Conservation (phyloP, 35 echinoderm and acorn worm genomes). For the Patiria miniata region DNA sequence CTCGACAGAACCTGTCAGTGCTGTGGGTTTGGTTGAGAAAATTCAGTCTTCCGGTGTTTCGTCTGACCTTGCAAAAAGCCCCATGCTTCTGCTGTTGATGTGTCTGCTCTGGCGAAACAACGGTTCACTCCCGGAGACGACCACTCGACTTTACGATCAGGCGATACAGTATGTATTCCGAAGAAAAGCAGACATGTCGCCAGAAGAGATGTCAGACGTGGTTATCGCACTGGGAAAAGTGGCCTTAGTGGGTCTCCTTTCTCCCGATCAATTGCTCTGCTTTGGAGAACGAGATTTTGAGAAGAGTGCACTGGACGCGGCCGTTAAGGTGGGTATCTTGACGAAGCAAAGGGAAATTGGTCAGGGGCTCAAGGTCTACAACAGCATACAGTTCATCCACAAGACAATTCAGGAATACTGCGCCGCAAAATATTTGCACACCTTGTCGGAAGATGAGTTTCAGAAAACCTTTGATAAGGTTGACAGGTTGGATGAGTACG, state of each 20-base stretch:
- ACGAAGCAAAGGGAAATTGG: background rate
- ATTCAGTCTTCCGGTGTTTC: background rate
- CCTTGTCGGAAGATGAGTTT: background rate
- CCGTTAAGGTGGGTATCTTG: background rate
- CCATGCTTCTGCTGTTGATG: constrained; percentile 10
- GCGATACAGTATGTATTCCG: background rate
- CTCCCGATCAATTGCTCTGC: background rate
- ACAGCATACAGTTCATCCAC: constrained; percentile 13
- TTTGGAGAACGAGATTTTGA: constrained; percentile 6
- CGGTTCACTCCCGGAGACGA: background rate
- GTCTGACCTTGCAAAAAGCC: background rate
- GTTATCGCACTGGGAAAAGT: background rate
- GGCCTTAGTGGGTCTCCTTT: background rate
- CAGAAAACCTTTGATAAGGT: background rate
- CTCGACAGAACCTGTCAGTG: background rate
- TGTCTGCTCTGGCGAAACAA: background rate
- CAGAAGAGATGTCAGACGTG: background rate
- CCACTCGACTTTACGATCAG: background rate
- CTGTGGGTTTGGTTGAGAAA: background rate
- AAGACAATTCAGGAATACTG: background rate
- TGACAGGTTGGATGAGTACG: background rate
- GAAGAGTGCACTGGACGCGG: background rate
- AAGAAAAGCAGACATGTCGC: background rate
- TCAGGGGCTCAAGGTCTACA: background rate
- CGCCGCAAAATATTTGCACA: background rate